Base-by-base conservation (phyloP, 1,140 invertebrate species). In the Lepidostoma basale region DNA sequence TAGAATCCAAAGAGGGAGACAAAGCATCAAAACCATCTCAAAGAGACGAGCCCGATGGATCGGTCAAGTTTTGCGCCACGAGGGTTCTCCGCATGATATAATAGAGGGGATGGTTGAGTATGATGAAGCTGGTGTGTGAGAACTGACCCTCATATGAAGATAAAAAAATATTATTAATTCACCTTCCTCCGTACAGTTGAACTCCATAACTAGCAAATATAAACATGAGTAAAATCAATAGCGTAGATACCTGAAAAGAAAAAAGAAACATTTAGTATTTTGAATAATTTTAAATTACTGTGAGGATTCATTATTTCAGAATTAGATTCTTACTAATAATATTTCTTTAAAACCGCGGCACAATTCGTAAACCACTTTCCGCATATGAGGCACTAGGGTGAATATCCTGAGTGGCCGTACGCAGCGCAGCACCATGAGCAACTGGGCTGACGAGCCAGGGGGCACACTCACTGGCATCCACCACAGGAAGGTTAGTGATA, bases 321-420 rank as follows among this genome's bases (percentile, higher is more conserved):
- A 45, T 1, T 8, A 45, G 18, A 60, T 67, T 78, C 82, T 82
- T 83, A 97, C 97, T 77, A 99, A 83, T 20, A 98, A 79, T 74
- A 99, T 99, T 85, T 99, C 98, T 82, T 98, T 99, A 81, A 99
- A 99, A n/a, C 98, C 98, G 70, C 96, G 86, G 75, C 97, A 98
- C 25, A 99, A 84, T 79, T 99, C 98, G 79, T 96, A 98, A 22
- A 99, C 98, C 20, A 99, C 98, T 85, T 98, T 97, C 70, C 97
- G 87, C 96, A 99, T 99, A 77, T 99, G 98, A 62, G 98, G 98
- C 12, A 99, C 97, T 28, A 99, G 84, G 12, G 95, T 98, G 78
- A 99, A 99, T 72, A 99, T 99, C 68, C 98, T 81, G 28, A 99
- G 82, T 2, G 98, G 98, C 12, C 98, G 87, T 28, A 99, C 89